Base-by-base conservation (phyloP, 2,113 vertebrate genomes). In the Empidonax alnorum region DNA sequence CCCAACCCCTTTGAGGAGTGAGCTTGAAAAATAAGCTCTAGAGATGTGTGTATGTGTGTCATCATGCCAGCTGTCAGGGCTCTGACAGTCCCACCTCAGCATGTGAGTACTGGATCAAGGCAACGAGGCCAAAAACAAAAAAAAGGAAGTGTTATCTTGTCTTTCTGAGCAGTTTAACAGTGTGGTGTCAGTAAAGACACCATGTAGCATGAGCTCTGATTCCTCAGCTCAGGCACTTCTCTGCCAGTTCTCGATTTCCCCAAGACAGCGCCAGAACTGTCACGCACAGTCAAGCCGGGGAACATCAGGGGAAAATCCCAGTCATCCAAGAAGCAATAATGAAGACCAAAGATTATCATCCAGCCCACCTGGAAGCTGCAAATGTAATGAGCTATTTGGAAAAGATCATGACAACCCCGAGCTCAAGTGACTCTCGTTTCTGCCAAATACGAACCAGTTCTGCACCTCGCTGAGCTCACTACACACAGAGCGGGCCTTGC, bases 321-420 rank as follows among this genome's bases (percentile, higher is more conserved):
- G 62, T 25, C 61, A 87, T 84, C 88, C 80, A 92, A 90, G 61
- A 87, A 76, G 76, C 80, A 47, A 52, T 75, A 93, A 96, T 87
- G 82, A 90, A 93, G 90, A 95, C 93, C 88, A 82, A 61, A 86
- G 79, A 94, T 66, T 50, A 88, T 67, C 85, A 96, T 76, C 69
- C 80, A 92, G 44, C 93, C 92, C 92, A 93, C 94, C 92, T 97
- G 94, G 93, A 97, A 97, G 90, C 61, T 82, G 90, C 93, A 94
- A 94, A 88, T 19, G 37, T 75, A 94, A 96, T 65, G 88, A 96
- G 96, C 82, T 92, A 65, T 93, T 97, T 96, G 88, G 96, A 93
- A 95, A 86, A 96, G 94, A 95, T 84, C 75, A 28, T 42, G 85
- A 96, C 85, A 95, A 88, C 66, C 92, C 77, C 87, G 46, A 90